A percentile compares a stretch with the other conserved stretches of the same genome.
Evolutionary conservation across 2,113 vertebrate species (phyloP).

Genomic region (Psephotus haematonotus): DNA sequence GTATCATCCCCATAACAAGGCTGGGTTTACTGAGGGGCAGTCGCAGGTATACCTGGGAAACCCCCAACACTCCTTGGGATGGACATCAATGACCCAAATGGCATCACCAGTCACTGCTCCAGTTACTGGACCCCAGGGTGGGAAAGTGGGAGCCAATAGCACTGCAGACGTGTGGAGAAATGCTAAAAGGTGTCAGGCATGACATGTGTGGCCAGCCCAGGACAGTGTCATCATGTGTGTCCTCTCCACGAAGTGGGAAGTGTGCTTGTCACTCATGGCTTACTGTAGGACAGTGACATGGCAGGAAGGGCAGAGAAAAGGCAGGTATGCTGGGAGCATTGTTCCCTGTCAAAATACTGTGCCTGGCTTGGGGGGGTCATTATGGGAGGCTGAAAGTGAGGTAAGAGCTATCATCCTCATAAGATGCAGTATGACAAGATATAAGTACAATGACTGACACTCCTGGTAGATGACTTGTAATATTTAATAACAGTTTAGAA

Average conservation of each 20-base stretch:
- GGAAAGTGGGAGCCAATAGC: background rate
- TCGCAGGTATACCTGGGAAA: background rate
- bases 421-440: background rate
- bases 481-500: background rate
- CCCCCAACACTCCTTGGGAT: background rate
- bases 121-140: background rate
- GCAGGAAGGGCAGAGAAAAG: background rate
- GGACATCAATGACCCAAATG: background rate
- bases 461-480: background rate
- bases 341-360: background rate
- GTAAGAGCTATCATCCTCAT: background rate
- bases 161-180: background rate
- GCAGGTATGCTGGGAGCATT: accelerated
- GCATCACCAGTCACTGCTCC: background rate
- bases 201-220: background rate
- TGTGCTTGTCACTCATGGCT: background rate
- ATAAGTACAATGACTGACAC: background rate
- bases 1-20: background rate
- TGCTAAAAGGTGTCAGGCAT: background rate
- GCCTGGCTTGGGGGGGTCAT: background rate
- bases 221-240: background rate
- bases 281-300: background rate
- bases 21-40: background rate
- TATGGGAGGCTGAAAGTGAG: background rate
- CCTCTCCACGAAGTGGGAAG: background rate